Evolutionary conservation across 2,888 invertebrate species (phyloP).

Genomic region (Phytoseiulus persimilis): DNA sequence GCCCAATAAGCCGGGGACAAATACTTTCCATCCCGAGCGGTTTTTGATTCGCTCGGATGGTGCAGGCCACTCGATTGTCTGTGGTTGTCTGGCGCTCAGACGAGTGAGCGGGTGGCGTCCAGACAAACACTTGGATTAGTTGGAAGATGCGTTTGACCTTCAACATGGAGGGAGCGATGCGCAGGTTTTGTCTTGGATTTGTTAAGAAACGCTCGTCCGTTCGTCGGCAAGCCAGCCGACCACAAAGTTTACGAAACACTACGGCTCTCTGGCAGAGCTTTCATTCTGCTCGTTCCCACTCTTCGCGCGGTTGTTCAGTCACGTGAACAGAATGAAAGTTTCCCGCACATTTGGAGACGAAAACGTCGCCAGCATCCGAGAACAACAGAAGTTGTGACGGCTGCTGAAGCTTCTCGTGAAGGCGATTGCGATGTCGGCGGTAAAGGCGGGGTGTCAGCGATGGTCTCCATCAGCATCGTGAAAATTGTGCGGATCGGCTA

Average conservation of each 20-base stretch:
- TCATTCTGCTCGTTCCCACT: not conserved
- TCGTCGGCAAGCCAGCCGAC: not conserved
- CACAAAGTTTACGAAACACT: not conserved
- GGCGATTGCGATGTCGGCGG: not conserved
- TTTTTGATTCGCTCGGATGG: not conserved
- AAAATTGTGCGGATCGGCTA: not conserved
- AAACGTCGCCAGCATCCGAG: not conserved
- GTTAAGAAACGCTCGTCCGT: not conserved
- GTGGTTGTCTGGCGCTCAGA: not conserved
- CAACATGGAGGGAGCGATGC: not conserved
- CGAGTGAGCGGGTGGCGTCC: not conserved
- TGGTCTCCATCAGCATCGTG: not conserved
- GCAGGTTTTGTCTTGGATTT: not conserved
- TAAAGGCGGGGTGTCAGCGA: not conserved
- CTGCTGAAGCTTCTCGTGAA: not conserved
- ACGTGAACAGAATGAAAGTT: not conserved
- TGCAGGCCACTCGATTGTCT: not conserved
- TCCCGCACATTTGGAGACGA: not conserved
- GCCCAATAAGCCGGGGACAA: not conserved
- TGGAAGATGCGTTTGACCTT: not conserved
- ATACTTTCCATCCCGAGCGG: not conserved
- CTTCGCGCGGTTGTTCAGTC: not conserved
- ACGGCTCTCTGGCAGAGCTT: not conserved
- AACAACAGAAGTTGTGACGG: not conserved
- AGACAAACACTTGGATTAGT: not conserved